Base-by-base conservation (phyloP, 2,113 vertebrate genomes). In the Limanda limanda region DNA sequence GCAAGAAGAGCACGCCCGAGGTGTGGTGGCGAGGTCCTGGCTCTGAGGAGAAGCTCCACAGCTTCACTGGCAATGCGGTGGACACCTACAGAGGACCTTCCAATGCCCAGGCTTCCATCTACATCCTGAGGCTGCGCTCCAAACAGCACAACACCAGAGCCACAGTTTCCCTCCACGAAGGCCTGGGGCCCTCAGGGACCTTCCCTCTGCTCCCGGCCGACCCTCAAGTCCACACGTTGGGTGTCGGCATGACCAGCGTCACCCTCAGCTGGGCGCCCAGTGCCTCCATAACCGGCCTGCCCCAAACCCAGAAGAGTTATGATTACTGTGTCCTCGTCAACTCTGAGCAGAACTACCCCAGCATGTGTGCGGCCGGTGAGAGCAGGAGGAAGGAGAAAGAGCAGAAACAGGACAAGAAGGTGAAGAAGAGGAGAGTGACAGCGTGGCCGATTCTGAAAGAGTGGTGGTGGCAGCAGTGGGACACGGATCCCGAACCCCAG, bases 261-360 rank as follows among this genome's bases (percentile, higher is more conserved):
- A 96, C 95, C 31, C 93, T 98, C 61, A 92, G 94, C 78, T 98
- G 96, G 96, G 93, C 90, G 63, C 94, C 95, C 65, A 97, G 96
- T 27, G 85, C 93, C 9, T 96, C 96, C 7, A 67, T 91, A 10
- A 58, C 89, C 61, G 84, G 89, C 77, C 79, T 82, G 62, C 76
- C 85, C 37, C 74, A 59, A 10, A 76, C 91, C 0, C 79, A 83
- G 70, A 91, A 94, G 24, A 84, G 78, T 66, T 94, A 95, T 10
- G 92, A 96, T 20, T 97, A 98, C 81, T 98, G 96, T 2, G 94
- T 98, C 66, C 92, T 97, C 0, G 90, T 95, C 27, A 97, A 97
- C 65, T 92, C 93, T 52, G 92, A 94, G 60, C 93, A 95, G 88
- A 98, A 97, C 90, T 95, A 95, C 71, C 94, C 92, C 76, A 97